Evolutionary conservation across 2,797 vertebrate genomes (phyloP).

Genomic region (Melanotaenia trifasciata): DNA sequence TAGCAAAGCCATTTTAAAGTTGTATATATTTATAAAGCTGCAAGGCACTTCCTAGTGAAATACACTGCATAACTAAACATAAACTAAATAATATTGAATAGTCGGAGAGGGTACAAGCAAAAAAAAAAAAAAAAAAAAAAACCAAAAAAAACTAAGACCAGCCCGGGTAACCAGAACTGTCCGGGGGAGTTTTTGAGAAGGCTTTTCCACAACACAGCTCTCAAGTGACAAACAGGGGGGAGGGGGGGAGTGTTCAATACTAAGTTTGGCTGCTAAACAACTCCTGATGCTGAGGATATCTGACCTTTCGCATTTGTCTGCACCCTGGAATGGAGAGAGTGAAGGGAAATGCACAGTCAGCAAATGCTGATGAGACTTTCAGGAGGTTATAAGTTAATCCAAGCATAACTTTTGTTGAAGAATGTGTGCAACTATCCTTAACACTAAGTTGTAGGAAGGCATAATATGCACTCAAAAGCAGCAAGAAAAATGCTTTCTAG

Average conservation of each 20-base stretch:
- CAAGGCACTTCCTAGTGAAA: background rate
- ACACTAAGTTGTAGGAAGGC: background rate
- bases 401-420: conserved; percentile 31
- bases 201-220: conserved; percentile 20
- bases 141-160: conserved; percentile 6
- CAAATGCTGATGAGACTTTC: conserved; percentile 25
- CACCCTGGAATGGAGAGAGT: conserved; percentile 36
- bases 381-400: conserved; percentile 43
- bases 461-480: conserved; percentile 18
- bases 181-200: conserved; percentile 17
- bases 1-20: conserved; percentile 4
- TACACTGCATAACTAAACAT: background rate
- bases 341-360: conserved; percentile 5
- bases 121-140: conserved; percentile 2
- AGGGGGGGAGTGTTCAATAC: conserved; percentile 44
- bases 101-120: background rate
- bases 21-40: background rate
- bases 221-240: conserved; percentile 62
- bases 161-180: conserved; percentile 40
- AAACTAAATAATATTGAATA: background rate
- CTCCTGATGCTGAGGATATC: conserved; percentile 47
- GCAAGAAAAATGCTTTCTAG: background rate
- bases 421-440: conserved; percentile 13
- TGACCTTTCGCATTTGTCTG: conserved; percentile 63
- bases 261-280: conserved; percentile 60